Evolutionary conservation across 2,888 invertebrate species (phyloP).

Genomic region (Stenodema calcarata): DNA sequence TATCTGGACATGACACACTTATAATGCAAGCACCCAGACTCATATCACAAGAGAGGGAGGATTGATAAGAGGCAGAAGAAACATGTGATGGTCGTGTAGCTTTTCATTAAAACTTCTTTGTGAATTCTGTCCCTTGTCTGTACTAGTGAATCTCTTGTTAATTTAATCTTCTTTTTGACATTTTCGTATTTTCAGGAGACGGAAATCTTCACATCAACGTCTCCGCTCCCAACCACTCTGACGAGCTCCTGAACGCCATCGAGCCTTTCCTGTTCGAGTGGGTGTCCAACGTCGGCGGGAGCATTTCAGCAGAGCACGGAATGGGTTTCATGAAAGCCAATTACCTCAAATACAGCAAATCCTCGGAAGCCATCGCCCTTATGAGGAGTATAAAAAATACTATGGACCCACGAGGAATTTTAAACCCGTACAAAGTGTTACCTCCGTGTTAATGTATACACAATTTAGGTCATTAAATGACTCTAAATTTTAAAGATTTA

Average conservation of each 20-base stretch:
- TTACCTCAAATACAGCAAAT: conserved; percentile 80
- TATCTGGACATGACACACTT: too few species aligned
- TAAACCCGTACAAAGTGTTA: conserved; percentile 94
- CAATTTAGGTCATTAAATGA: too few species aligned
- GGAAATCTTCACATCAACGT: conserved; percentile 94
- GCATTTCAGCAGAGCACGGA: conserved; percentile 96
- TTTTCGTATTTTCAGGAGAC: conserved; percentile 83
- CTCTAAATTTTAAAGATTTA: too few species aligned
- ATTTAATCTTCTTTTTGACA: too few species aligned
- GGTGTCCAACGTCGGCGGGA: conserved; percentile 78
- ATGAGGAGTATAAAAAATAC: conserved; percentile 84
- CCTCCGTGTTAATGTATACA: conserved; percentile 12
- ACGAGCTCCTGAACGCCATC: conserved; percentile 61
- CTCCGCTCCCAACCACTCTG: conserved; percentile 64
- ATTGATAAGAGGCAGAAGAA: too few species aligned
- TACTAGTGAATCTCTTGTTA: too few species aligned
- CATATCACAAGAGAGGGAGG: too few species aligned
- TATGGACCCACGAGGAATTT: conserved; percentile 90
- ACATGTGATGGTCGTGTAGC: too few species aligned
- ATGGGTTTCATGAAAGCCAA: conserved; percentile 86
- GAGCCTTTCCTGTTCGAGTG: conserved; percentile 91
- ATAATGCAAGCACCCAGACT: too few species aligned
- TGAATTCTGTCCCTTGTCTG: too few species aligned
- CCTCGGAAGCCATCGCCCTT: conserved; percentile 72
- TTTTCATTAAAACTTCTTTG: too few species aligned